Base-by-base conservation (phyloP, 2,888 invertebrate genomes). In the Drosophila macrospina region DNA sequence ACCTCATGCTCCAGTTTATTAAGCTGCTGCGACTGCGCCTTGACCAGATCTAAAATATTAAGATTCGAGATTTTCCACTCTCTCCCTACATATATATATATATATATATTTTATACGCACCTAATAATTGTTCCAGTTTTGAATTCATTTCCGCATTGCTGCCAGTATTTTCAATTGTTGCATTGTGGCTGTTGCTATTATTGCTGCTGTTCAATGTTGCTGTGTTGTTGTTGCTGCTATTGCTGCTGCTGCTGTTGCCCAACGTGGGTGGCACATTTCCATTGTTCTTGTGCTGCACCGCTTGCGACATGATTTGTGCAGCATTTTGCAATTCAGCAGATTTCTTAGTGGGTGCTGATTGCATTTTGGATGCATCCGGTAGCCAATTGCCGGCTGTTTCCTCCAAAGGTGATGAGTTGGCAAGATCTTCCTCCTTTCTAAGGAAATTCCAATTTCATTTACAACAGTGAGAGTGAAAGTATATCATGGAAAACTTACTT, bases 21-120 rank as follows among this genome's bases (percentile, higher is more conserved):
- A 44, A 94, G 86, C 90, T 94, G 93, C 54, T 91, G 88, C 4
- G 93, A 92, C 81, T 94, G 94, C 32, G 91, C 88, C 60, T 92
- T 89, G 42, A 94, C 89, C 70, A 94, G 77, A 61, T 93, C 94
- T 94, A 11, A 15, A 36, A 24, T 5, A 4, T 52, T 16, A 30
- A 5, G 6, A 36, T 36, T 6, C 5, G 7, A 41, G 13, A n/a
- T 45, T 24, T 10, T 20, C 20, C 20, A 20, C 20, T 20, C 20
- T 20, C 20, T 20, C 20, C 3, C 20, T 20, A n/a, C n/a, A n/a
- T n/a, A n/a, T n/a, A n/a, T n/a, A n/a, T n/a, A n/a, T n/a, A 10
- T 39, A 0, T 20, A 1, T 6, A 4, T 20, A 11, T 16, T 20
- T 5, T 11, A n/a, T 8, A 52, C 74, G 52, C 68, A 92, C 92